phyloP scores from a whole-genome alignment of 1,140 invertebrate genomes.

The Apis laboriosa region DNA sequence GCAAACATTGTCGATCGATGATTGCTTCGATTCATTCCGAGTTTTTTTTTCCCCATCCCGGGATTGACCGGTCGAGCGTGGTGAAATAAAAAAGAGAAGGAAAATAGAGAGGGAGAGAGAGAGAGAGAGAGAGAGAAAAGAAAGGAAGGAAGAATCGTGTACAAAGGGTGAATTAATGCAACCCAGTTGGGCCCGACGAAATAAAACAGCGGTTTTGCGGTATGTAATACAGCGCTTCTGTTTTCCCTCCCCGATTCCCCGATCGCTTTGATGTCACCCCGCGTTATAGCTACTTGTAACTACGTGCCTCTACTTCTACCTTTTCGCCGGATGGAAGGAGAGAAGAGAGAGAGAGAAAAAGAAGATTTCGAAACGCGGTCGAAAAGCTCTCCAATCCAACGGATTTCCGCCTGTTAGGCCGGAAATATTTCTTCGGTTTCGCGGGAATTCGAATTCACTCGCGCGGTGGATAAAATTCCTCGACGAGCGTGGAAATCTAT shows the following conservation, averaged over 20 bases:
- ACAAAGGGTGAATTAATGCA: constrained; percentile 63
- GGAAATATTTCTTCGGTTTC: not conserved
- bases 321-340: too few relatives aligned
- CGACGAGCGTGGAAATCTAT: not conserved
- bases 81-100: constrained; percentile 31
- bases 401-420: not conserved
- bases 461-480: not conserved
- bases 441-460: not conserved
- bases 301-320: too few relatives aligned
- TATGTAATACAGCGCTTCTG: constrained; percentile 1
- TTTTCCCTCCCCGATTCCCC: constrained; percentile 27
- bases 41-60: constrained; percentile 58
- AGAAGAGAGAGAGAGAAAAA: too few relatives aligned
- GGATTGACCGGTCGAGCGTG: constrained; percentile 44
- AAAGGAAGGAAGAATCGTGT: constrained; percentile 26
- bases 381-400: not conserved
- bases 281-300: not conserved
- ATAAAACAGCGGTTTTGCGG: constrained; percentile 54
- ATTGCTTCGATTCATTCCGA: constrained; percentile 68
- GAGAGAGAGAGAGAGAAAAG: not conserved
- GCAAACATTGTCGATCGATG: constrained; percentile 69
- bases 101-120: not conserved
- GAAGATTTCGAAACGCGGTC: not conserved
- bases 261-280: not conserved
- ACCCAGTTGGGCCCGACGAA: constrained; percentile 14